Evolutionary conservation across 1,140 invertebrate genomes (phyloP).

Genomic region (Musca vetustissima): DNA sequence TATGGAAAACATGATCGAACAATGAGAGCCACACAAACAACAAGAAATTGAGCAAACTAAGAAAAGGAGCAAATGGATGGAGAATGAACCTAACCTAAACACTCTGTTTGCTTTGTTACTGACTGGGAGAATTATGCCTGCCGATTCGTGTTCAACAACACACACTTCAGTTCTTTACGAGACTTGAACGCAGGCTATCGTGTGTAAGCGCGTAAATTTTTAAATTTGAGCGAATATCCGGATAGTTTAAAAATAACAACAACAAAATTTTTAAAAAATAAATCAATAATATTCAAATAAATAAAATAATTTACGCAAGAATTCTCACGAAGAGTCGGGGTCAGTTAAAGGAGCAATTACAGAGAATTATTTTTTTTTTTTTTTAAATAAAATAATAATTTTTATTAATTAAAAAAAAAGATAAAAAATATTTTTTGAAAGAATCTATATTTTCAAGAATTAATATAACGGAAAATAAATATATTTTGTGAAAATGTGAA

Average conservation of each 20-base stretch:
- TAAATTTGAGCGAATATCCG: no score
- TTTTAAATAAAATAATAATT: not conserved
- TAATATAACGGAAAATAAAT: not conserved
- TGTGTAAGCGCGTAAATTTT: constrained; percentile 17
- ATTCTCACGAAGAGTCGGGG: not conserved
- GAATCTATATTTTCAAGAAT: not conserved
- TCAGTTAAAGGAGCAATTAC: no score
- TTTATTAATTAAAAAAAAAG: not conserved
- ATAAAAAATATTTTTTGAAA: not conserved
- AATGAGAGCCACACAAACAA: no score
- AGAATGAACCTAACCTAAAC: no score
- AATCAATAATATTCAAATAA: no score
- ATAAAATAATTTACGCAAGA: constrained; percentile 1
- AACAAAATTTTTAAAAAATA: not conserved
- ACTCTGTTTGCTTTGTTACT: no score
- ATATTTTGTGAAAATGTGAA: constrained; percentile 15
- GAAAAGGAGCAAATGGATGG: no score
- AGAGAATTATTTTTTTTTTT: not conserved
- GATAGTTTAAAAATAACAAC: no score
- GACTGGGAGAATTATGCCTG: no score
- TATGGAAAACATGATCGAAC: no score
- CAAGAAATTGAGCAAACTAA: no score
- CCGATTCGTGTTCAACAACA: not conserved
- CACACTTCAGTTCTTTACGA: constrained; percentile 19
- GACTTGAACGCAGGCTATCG: constrained; percentile 15